Base-by-base conservation (phyloP, 2,888 invertebrate species). In the Eupithecia tripunctaria region DNA sequence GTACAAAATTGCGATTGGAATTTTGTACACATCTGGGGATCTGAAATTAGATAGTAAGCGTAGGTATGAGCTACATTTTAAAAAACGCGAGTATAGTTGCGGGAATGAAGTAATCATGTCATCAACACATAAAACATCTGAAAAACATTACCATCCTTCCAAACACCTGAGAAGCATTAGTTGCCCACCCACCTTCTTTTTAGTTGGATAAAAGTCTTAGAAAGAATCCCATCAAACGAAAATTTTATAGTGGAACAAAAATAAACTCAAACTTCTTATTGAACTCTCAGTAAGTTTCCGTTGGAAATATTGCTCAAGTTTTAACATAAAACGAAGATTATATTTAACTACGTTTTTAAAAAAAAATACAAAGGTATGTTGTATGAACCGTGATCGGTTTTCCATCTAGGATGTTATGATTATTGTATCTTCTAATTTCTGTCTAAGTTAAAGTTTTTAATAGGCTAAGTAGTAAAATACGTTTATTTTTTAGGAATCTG, bases 241-340 rank as follows among this genome's bases (percentile, higher is more conserved):
- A 36, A 36, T 32, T 62, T 36, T 36, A n/a, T 25, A 56, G 56
- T 56, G 3, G 7, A 25, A 56, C 25, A 25, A 56, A 56, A 56
- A 5, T 25, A 60, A 63, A 36, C 62, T 62, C 32, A 29, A 51
- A 32, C 67, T 67, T 51, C 47, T 64, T 64, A 36, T 51, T 36
- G 67, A 51, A 47, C 51, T 51, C 47, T 27, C 51, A 21, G 41
- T n/a, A 66, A 51, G n/a, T 51, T 67, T 64, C 47, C 21, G 51
- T 32, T 36, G 47, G 51, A 67, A 67, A 67, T 3, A 67, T 29
- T 65, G 18, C 51, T 25, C 32, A 32, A 67, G 21, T 67, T 15
- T 32, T 10, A 67, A 32, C 21, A 51, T 64, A 4, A 36, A 25
- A 5, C 0, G 59, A 38, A 25, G 32, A 21, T 63, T 63, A 38